These are phyloP conservation scores for Mantis religiosa DNA, from an alignment of 2,888 invertebrate genomes.

Conservation along the genomic window DNA sequence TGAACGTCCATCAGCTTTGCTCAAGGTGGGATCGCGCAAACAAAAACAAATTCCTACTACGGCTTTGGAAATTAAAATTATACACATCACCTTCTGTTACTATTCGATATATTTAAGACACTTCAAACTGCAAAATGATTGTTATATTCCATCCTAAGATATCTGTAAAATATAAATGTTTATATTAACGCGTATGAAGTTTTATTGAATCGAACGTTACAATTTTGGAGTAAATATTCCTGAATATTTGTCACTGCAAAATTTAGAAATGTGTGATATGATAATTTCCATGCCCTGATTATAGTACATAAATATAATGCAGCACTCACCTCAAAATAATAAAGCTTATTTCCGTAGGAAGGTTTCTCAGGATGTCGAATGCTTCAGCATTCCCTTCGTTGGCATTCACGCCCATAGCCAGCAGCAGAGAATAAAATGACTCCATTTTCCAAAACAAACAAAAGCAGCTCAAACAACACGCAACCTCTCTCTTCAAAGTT, in stretches of 20 bases:
- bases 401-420: not conserved
- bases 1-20: no score
- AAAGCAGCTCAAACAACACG: not conserved
- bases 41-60: no score
- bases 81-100: no score
- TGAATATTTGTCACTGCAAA: not conserved
- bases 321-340: conserved; percentile 15
- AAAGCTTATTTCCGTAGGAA: conserved; percentile 5
- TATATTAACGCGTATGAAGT: no score
- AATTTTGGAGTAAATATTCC: no score
- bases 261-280: not conserved
- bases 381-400: not conserved
- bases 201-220: no score
- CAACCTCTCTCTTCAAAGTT: not conserved
- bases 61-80: no score
- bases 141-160: no score
- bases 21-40: no score
- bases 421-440: not conserved
- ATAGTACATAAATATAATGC: not conserved
- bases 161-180: no score
- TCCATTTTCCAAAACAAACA: not conserved
- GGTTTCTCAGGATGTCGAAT: not conserved
- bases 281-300: not conserved
- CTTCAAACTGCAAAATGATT: no score
- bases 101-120: no score